Base-by-base conservation (phyloP, 2,888 invertebrate species). In the Spialia ferax region DNA sequence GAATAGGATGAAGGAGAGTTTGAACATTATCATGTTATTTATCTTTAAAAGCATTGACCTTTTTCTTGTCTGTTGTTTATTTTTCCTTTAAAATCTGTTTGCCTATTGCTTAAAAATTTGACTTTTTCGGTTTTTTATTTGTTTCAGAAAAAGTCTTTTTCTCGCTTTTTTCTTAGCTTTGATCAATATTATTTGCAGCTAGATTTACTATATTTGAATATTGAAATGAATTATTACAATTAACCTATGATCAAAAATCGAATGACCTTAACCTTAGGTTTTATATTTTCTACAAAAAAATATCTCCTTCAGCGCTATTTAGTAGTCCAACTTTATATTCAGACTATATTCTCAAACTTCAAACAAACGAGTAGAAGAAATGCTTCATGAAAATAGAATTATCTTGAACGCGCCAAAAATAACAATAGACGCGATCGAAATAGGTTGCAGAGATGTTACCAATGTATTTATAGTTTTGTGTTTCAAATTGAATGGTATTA, bases 401-500 rank as follows among this genome's bases (percentile, higher is more conserved):
- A 54, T 63, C 61, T 55, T 62, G 64, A 63, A 67, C 66, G 64
- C 52, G 64, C 60, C 68, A 68, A 63, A 70, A 70, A 69, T 71
- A 71, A 63, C 60, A 65, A 70, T 66, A 65, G 66, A 60, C 42
- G 61, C 61, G 67, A 67, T 62, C 29, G 38, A 67, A 55, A 69
- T 52, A 62, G 70, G 69, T 82, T 84, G 81, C 83, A 79, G 73
- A 45, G 45, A 76, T 79, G 77, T 68, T 73, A 85, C 65, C 26
- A n/a, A 20, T 60, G 60, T 88, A 89, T 85, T 87, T 80, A 77
- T 86, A 85, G 65, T 64, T 74, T 65, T 70, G 65, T 76, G 84
- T 85, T 81, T 76, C 77, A 85, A 80, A 86, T 85, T 82, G 82
- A 86, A 88, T 83, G 79, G 84, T 80, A 84, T 81, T 77, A 85